Percentiles rank a stretch among this genome's conserved stretches.
Evolutionary conservation across 1,140 invertebrate species (phyloP).

Genomic region (Trichonephila inaurata): DNA sequence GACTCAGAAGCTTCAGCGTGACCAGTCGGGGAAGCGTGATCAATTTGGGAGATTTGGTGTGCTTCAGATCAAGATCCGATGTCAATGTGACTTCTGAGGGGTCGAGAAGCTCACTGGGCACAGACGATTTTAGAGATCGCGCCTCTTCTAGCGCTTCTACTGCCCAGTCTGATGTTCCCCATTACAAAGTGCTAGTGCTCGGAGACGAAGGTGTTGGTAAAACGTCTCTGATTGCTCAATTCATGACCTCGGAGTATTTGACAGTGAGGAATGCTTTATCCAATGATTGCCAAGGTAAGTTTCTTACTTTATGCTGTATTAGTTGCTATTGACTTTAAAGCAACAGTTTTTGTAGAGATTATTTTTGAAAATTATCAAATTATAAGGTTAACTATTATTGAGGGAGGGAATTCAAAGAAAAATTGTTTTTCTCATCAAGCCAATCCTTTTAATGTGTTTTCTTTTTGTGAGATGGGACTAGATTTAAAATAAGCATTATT

Average conservation of each 20-base stretch:
- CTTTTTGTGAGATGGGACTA: no score
- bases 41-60: constrained; percentile 86
- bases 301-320: no score
- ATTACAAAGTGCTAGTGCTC: constrained; percentile 89
- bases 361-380: no score
- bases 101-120: neutral
- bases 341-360: no score
- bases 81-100: constrained; percentile 29
- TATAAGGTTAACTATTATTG: no score
- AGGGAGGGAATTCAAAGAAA: no score
- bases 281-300: constrained; percentile 25
- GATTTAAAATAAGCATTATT: no score
- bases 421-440: no score
- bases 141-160: constrained; percentile 46
- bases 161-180: neutral
- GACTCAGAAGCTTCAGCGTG: constrained; percentile 92
- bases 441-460: no score
- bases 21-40: constrained; percentile 90
- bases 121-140: constrained; percentile 55
- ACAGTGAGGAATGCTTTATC: constrained; percentile 84
- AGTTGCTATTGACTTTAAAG: no score
- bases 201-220: constrained; percentile 95
- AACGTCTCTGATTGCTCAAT: constrained; percentile 93
- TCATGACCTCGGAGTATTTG: constrained; percentile 96
- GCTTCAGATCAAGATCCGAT: constrained; percentile 79